Base-by-base conservation (phyloP, 2,113 vertebrate genomes). In the Nothocercus julius region DNA sequence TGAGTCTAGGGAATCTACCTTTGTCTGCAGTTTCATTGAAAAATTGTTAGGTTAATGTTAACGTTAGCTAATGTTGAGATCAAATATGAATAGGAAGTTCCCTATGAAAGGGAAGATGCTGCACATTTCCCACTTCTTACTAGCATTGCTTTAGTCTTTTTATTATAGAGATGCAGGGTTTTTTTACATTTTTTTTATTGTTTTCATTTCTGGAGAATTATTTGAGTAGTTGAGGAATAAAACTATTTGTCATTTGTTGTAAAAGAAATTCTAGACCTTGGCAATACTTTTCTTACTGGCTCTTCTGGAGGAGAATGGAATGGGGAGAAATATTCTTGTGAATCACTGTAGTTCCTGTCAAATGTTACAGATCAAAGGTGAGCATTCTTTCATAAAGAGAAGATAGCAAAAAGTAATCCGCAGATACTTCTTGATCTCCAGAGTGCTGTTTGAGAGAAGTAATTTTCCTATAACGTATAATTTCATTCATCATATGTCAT, bases 401-500 rank as follows among this genome's bases (percentile, higher is more conserved):
- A 92, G 34, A 27, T 21, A 80, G 54, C 54, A 51, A 80, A 42
- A 96, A 90, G 36, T 68, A 83, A 83, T 70, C 21, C 32, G 63
- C 56, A 70, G 30, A 45, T 45, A 69, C 10, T 75, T 93, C 56
- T 92, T 86, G 75, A 47, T 82, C 78, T 87, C 40, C 25, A 59
- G 72, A 80, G 49, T 74, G 36, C 30, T 30, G 3, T 92, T 85
- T 83, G 16, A 81, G 19, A 34, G 21, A 82, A 90, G 42, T 72
- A 85, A 72, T 92, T 91, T 95, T 85, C 85, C 49, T 85, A 80
- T 53, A 77, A 78, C 20, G 34, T 14, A 6, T 75, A 81, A 82
- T 92, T 93, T 95, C 38, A 78, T 62, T 81, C 44, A 81, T 49
- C 22, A 7, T 36, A 70, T 83, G 59, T n/a, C 10, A 78, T 85